Conservation (phyloP, 1,140 invertebrate genomes). For the Acyrthosiphon pisum region DNA sequence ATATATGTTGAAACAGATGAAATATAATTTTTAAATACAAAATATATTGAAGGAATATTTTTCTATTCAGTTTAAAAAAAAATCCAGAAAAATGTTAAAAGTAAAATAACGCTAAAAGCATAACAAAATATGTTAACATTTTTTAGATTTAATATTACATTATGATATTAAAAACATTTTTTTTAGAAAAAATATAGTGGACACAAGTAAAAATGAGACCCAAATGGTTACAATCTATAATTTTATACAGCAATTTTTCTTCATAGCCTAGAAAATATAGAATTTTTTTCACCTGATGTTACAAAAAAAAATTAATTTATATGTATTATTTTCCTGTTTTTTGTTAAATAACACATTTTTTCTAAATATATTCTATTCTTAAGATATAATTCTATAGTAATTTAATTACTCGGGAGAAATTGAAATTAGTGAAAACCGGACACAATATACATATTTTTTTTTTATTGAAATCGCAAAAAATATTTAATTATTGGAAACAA, state of each 20-base stretch:
- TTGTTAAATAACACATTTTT: conserved; percentile 44
- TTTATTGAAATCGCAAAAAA: conserved; percentile 45
- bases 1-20: conserved; percentile 37
- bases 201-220: conserved; percentile 53
- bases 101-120: conserved; percentile 10
- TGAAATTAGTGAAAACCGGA: conserved; percentile 29
- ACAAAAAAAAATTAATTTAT: conserved; percentile 32
- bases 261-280: conserved; percentile 52
- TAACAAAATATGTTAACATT: conserved; percentile 49
- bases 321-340: conserved; percentile 18
- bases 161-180: conserved; percentile 50
- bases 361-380: conserved; percentile 51
- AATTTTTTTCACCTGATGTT: conserved; percentile 51
- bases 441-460: conserved; percentile 14
- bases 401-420: conserved; percentile 35
- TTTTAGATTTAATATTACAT: conserved; percentile 49
- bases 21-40: conserved; percentile 33
- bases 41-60: conserved; percentile 29
- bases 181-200: conserved; percentile 45
- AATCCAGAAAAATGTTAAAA: conserved; percentile 36
- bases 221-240: conserved; percentile 55
- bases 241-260: conserved; percentile 52
- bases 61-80: neutral
- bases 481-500: conserved; percentile 48
- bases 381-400: conserved; percentile 40